Base-by-base conservation (phyloP, 1,140 invertebrate species). In the Apis florea region DNA sequence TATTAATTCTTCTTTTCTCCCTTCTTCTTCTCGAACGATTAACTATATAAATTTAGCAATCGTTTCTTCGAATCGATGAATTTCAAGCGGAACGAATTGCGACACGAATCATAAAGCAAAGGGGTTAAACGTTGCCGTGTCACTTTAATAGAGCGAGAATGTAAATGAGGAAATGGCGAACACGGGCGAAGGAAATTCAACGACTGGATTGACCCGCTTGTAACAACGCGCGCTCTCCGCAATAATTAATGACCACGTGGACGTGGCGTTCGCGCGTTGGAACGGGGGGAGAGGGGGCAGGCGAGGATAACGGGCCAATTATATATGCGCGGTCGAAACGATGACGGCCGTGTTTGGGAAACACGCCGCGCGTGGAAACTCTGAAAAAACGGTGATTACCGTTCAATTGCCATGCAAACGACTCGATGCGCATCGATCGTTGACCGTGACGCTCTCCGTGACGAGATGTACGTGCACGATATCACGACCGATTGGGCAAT, bases 381-480 rank as follows among this genome's bases (percentile, higher is more conserved):
- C n/a, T n/a, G 53, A 81, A 59, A 61, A 68, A 64, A 49, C 61
- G 67, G 49, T 70, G 80, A 87, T 83, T 80, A 83, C 53, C 59
- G 40, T 61, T 87, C 84, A 86, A 86, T 84, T 70, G 67, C 56
- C 73, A 82, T 86, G 85, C 82, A 87, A 86, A 87, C 61, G 84
- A 86, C 51, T 71, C 40, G 15, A 59, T n/a, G n/a, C 64, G 82
- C 79, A 76, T n/a, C 70, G 84, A 83, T 83, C 82, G 79, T 85
- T 61, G 70, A 83, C 75, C 79, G 80, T 63, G 59, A 77, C 69
- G 5, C 2, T 31, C 31, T 0, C 66, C 69, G 71, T 81, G 85
- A 87, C 79, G 75, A 88, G 88, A 89, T 89, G 82, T 80, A 89
- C 87, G 87, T 89, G 85, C 73, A 68, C 66, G 87, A 86, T 89